Evolutionary conservation across 1,140 invertebrate species (phyloP).

Genomic region (Ladona fulva): DNA sequence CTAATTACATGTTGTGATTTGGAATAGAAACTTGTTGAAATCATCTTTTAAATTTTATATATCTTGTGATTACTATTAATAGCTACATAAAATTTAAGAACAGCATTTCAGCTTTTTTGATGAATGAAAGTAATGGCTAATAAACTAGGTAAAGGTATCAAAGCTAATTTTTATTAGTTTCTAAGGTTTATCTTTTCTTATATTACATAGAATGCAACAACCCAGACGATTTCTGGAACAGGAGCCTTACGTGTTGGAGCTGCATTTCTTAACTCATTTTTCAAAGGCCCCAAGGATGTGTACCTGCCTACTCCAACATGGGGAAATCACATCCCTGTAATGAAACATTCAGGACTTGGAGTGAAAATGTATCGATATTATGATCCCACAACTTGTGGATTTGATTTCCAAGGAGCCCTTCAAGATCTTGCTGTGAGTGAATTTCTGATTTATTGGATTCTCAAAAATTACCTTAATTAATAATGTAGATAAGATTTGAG

Average conservation of each 20-base stretch:
- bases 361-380: conserved; percentile 89
- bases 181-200: conserved; percentile 18
- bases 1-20: too few species aligned
- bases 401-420: conserved; percentile 84
- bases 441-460: background rate
- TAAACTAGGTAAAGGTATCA: background rate
- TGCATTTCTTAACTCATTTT: conserved; percentile 81
- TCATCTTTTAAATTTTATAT: too few species aligned
- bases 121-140: too few species aligned
- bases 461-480: background rate
- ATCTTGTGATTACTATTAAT: too few species aligned
- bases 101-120: too few species aligned
- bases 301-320: conserved; percentile 94
- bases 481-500: conserved; percentile 9
- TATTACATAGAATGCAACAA: conserved; percentile 55
- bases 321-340: conserved; percentile 95
- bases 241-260: conserved; percentile 90
- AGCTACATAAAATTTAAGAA: too few species aligned
- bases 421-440: conserved; percentile 80
- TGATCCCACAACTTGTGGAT: conserved; percentile 88
- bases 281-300: conserved; percentile 73
- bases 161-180: background rate
- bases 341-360: conserved; percentile 78
- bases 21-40: too few species aligned
- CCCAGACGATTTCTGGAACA: conserved; percentile 93